Conservation (phyloP, 2,888 invertebrate species). For the Epirrhoe alternata region DNA sequence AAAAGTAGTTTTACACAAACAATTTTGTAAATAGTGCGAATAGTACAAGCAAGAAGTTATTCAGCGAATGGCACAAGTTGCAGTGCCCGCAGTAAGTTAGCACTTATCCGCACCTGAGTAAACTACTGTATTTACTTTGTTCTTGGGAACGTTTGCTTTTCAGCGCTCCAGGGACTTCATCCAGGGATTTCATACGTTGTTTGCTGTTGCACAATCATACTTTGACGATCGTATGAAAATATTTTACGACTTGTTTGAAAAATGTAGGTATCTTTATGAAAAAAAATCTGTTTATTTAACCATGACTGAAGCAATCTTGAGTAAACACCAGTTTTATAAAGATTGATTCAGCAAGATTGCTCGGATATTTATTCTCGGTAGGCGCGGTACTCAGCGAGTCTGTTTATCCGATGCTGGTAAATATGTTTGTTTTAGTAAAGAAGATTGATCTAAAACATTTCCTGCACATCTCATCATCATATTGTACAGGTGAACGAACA, state of each 20-base stretch:
- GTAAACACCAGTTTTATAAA: not conserved
- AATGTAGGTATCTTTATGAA: not conserved
- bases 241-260: constrained; percentile 27
- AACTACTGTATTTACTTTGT: constrained; percentile 53
- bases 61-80: constrained; percentile 27
- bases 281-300: constrained; percentile 8
- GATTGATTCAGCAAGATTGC: constrained; percentile 25
- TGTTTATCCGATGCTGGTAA: constrained; percentile 24
- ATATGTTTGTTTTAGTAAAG: constrained; percentile 32
- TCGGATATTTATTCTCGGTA: not conserved
- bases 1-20: not conserved
- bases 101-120: constrained; percentile 58
- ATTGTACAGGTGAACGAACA: constrained; percentile 39
- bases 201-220: constrained; percentile 31
- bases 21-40: not conserved
- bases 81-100: constrained; percentile 50
- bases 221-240: constrained; percentile 25
- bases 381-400: not conserved
- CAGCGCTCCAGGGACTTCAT: constrained; percentile 34
- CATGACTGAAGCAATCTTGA: constrained; percentile 5
- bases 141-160: constrained; percentile 43
- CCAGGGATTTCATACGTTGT: constrained; percentile 36
- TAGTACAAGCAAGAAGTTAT: constrained; percentile 3
- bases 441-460: constrained; percentile 38
- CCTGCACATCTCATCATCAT: constrained; percentile 30